Conservation (phyloP, 2,888 invertebrate genomes). For the Podotricha telesiphe region DNA sequence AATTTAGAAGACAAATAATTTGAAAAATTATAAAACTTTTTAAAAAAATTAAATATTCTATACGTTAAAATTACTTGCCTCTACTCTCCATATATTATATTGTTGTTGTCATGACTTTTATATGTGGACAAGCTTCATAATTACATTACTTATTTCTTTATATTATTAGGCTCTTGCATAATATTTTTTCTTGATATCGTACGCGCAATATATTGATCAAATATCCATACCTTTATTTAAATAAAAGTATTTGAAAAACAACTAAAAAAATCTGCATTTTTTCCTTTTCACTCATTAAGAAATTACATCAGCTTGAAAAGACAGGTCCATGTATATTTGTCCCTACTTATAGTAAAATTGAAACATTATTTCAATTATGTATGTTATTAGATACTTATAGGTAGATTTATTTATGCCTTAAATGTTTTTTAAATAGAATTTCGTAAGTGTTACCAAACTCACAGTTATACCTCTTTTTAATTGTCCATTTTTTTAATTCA, state of each 20-base stretch:
- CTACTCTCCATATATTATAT: background rate
- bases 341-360: background rate
- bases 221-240: background rate
- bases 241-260: background rate
- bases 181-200: background rate
- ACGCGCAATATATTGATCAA: background rate
- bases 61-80: background rate
- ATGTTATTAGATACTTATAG: constrained; percentile 4
- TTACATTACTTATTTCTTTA: background rate
- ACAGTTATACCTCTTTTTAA: background rate
- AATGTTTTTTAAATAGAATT: background rate
- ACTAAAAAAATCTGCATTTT: background rate
- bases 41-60: background rate
- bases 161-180: background rate
- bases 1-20: background rate
- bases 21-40: background rate
- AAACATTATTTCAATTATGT: background rate
- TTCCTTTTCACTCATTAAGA: background rate
- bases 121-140: constrained; percentile 11
- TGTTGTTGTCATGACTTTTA: constrained; percentile 1
- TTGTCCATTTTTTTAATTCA: background rate
- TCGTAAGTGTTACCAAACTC: background rate
- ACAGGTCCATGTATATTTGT: constrained; percentile 9
- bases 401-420: constrained; percentile 10
- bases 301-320: constrained; percentile 3